phyloP scores from a whole-genome alignment of 2,113 vertebrate species.

The Platichthys stellatus region DNA sequence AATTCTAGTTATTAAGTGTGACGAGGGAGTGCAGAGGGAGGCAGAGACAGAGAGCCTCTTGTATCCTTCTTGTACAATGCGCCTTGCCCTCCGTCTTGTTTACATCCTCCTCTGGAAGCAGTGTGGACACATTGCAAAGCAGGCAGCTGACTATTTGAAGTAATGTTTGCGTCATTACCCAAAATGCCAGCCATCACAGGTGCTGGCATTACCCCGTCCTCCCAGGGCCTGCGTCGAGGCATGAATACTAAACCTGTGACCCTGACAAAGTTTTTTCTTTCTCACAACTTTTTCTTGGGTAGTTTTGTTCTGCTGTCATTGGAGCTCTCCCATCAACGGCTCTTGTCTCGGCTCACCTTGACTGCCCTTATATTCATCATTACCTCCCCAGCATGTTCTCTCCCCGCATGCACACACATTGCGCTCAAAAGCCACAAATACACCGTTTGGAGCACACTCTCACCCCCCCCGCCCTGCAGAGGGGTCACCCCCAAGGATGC shows the following conservation, averaged over 20 bases:
- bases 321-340: conserved; percentile 30
- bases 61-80: not conserved
- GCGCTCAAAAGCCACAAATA: conserved; percentile 3
- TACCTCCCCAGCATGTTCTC: conserved; percentile 40
- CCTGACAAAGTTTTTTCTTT: conserved; percentile 54
- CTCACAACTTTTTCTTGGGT: conserved; percentile 30
- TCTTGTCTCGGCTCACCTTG: conserved; percentile 66
- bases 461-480: not conserved
- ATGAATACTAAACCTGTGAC: conserved; percentile 44
- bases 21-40: conserved; percentile 13
- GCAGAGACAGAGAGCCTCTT: conserved; percentile 10
- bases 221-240: conserved; percentile 9
- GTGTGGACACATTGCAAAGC: conserved; percentile 16
- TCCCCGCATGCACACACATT: conserved; percentile 24
- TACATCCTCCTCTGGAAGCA: conserved; percentile 26
- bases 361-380: conserved; percentile 67
- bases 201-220: conserved; percentile 37
- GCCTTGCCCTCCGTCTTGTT: conserved; percentile 3
- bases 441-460: not conserved
- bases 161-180: conserved; percentile 35
- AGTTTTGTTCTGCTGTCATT: conserved; percentile 54
- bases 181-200: conserved; percentile 53
- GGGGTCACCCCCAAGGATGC: conserved; percentile 62
- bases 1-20: conserved; percentile 17
- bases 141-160: conserved; percentile 33